Percentiles rank a stretch among this genome's conserved stretches.
phyloP scores from a whole-genome alignment of 2,888 invertebrate species.

The Syrista parreyssii region DNA sequence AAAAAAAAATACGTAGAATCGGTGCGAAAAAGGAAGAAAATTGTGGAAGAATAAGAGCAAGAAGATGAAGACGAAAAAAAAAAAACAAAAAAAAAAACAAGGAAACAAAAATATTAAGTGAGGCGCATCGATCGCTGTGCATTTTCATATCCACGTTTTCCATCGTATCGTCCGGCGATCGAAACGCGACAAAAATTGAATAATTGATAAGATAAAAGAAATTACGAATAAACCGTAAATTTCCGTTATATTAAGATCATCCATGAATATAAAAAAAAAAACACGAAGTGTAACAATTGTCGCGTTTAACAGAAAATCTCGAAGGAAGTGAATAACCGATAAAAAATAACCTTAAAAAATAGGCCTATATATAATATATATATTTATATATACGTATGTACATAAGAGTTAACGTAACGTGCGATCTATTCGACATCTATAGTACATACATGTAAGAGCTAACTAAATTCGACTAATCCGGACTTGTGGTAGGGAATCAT shows the following conservation, averaged over 20 bases:
- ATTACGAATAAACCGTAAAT: background rate
- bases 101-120: too few relatives aligned
- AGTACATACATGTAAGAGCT: constrained; percentile 51
- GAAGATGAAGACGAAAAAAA: background rate
- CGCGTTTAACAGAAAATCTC: background rate
- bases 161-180: constrained; percentile 12
- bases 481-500: constrained; percentile 24
- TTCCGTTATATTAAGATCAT: too few relatives aligned
- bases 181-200: constrained; percentile 47
- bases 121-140: too few relatives aligned
- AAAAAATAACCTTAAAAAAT: constrained; percentile 56
- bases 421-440: constrained; percentile 52
- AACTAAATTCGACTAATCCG: constrained; percentile 45
- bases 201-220: constrained; percentile 33
- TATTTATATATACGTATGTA: constrained; percentile 54
- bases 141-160: too few relatives aligned
- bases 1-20: too few relatives aligned
- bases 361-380: constrained; percentile 53
- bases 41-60: too few relatives aligned
- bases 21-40: too few relatives aligned
- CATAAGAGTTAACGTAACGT: constrained; percentile 61
- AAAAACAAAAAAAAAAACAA: constrained; percentile 6
- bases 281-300: too few relatives aligned
- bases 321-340: constrained; percentile 3
- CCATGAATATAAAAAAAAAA: too few relatives aligned